phyloP scores from a whole-genome alignment of 2,113 vertebrate species.

The Progne subis region DNA sequence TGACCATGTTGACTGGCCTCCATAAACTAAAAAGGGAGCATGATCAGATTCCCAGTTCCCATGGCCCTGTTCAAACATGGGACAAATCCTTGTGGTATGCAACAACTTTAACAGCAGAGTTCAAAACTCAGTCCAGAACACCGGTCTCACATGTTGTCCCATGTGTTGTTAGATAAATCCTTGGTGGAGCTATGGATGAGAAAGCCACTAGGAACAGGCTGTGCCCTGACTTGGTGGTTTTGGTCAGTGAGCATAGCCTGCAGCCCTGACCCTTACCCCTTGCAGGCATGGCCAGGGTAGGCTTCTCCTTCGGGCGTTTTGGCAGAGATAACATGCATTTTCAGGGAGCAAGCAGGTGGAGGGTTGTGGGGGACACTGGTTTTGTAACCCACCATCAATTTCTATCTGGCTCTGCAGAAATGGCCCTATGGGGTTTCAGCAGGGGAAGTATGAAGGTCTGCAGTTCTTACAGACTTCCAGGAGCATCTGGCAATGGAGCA shows the following conservation, averaged over 20 bases:
- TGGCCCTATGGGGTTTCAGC: not conserved
- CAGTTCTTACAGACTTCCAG: not conserved
- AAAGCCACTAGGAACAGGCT: not conserved
- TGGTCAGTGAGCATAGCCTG: not conserved
- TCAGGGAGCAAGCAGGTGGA: not conserved
- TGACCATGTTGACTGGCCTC: not conserved
- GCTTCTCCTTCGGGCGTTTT: not conserved
- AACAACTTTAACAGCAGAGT: not conserved
- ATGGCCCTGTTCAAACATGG: not conserved
- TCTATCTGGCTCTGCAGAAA: not conserved
- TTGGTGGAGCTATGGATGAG: not conserved
- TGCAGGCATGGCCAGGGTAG: rapidly evolving
- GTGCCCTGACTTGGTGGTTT: not conserved
- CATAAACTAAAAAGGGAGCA: not conserved
- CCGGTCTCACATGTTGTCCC: rapidly evolving
- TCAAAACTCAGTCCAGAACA: rapidly evolving
- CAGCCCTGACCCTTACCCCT: not conserved
- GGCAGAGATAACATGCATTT: rapidly evolving
- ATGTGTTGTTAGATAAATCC: not conserved
- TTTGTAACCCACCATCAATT: not conserved
- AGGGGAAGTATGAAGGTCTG: not conserved
- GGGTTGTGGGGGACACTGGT: no score
- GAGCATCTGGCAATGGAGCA: not conserved
- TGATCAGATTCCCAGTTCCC: rapidly evolving
- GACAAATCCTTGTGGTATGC: not conserved